Percentiles rank a stretch among this genome's conserved stretches.
These are phyloP conservation scores for Rhadina sibilatrix DNA, from an alignment of 2,113 vertebrate genomes.

Conservation along the genomic window DNA sequence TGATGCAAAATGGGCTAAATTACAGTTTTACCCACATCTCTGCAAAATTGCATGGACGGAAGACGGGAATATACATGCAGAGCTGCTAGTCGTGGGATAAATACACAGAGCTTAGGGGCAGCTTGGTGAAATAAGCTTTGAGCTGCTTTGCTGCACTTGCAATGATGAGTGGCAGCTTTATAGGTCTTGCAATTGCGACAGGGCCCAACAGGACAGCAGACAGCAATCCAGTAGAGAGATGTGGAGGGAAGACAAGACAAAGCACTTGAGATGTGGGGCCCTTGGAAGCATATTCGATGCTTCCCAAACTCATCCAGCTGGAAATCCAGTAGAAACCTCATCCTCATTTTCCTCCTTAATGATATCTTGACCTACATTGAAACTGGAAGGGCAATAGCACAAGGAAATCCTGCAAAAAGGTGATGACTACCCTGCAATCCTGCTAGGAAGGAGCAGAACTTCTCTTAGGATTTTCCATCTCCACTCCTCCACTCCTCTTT, in stretches of 20 bases:
- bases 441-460: not conserved
- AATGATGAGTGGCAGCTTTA: not conserved
- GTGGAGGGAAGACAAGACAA: not conserved
- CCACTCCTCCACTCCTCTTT: not conserved
- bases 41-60: not conserved
- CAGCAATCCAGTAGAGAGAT: not conserved
- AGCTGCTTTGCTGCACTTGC: not conserved
- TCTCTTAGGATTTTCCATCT: not conserved
- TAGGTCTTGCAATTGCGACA: accelerated
- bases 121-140: not conserved
- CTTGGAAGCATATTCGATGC: accelerated
- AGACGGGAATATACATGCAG: not conserved
- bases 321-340: not conserved
- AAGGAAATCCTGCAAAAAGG: not conserved
- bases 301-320: not conserved
- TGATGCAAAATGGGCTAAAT: not conserved
- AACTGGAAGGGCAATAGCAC: not conserved
- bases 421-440: accelerated
- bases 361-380: accelerated
- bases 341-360: not conserved
- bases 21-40: not conserved
- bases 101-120: not conserved
- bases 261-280: not conserved
- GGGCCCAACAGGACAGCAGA: not conserved
- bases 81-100: not conserved